These are phyloP conservation scores for Zeugodacus cucurbitae DNA, from an alignment of 1,140 invertebrate genomes.

Conservation along the genomic window DNA sequence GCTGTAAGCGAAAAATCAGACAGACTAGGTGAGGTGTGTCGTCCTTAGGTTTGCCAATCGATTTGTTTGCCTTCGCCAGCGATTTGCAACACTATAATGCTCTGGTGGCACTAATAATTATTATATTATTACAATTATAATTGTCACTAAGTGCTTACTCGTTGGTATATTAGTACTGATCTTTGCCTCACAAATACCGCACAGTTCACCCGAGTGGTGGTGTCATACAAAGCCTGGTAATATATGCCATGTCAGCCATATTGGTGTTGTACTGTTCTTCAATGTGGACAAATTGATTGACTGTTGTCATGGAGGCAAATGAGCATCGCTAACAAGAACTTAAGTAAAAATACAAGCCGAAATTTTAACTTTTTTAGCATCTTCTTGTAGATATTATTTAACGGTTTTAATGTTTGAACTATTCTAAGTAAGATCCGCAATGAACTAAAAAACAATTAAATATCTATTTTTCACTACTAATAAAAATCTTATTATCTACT, in stretches of 20 bases:
- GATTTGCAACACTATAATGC: constrained; percentile 47
- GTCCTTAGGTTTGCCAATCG: constrained; percentile 79
- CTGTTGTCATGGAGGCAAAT: constrained; percentile 77
- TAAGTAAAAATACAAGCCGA: no score
- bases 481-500: not conserved
- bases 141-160: constrained; percentile 71
- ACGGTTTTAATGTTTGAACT: no score
- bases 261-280: constrained; percentile 75
- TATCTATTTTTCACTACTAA: no score
- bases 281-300: constrained; percentile 81
- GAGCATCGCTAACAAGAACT: constrained; percentile 83
- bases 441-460: no score
- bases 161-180: constrained; percentile 57
- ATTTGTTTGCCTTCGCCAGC: constrained; percentile 65
- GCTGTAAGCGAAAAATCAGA: constrained; percentile 82
- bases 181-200: constrained; percentile 71
- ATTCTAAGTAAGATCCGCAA: no score
- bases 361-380: no score
- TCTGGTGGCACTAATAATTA: constrained; percentile 67
- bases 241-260: constrained; percentile 79
- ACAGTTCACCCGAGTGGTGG: constrained; percentile 84
- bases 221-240: constrained; percentile 82
- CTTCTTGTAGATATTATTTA: no score
- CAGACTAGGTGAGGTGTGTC: constrained; percentile 81
- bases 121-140: no score